These are phyloP conservation scores for Kryptopterus vitreolus DNA, from an alignment of 2,797 vertebrate species.

Conservation along the genomic window DNA sequence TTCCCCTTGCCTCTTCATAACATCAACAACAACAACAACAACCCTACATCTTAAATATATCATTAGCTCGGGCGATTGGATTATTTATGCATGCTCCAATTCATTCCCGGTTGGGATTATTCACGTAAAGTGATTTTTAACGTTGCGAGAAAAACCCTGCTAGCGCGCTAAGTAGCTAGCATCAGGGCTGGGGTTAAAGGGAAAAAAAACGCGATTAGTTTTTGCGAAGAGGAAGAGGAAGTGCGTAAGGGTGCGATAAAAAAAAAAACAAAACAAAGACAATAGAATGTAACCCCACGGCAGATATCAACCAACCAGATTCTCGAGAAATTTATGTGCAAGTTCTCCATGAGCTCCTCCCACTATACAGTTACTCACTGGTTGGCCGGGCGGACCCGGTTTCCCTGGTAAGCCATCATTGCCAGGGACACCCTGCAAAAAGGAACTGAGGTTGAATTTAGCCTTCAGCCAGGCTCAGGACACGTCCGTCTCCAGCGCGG, in stretches of 20 bases:
- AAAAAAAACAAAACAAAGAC: neutral
- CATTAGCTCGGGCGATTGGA: slow-evolving; percentile 17
- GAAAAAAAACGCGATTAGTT: too few species aligned
- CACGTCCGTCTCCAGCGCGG: slow-evolving; percentile 70
- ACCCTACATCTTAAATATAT: slow-evolving; percentile 13
- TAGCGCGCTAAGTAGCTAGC: neutral
- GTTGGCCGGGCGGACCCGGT: slow-evolving; percentile 80
- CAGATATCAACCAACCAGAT: slow-evolving; percentile 49
- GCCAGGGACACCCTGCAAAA: slow-evolving; percentile 91
- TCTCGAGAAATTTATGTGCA: slow-evolving; percentile 44
- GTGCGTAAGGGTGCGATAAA: slow-evolving; percentile 6
- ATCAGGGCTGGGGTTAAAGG: neutral
- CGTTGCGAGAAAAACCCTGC: neutral
- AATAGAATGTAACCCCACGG: neutral
- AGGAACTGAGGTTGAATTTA: slow-evolving; percentile 82
- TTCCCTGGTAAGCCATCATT: slow-evolving; percentile 89
- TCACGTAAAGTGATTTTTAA: neutral
- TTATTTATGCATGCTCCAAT: too few species aligned
- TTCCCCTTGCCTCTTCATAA: slow-evolving; percentile 13
- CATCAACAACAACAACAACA: neutral
- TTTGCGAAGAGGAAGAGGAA: neutral
- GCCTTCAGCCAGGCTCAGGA: slow-evolving; percentile 59
- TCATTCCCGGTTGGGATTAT: too few species aligned
- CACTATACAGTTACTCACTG: slow-evolving; percentile 82
- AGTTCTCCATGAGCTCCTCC: slow-evolving; percentile 58